Conservation (phyloP, 2,888 invertebrate species). For the Pristionchus maxplancki region DNA sequence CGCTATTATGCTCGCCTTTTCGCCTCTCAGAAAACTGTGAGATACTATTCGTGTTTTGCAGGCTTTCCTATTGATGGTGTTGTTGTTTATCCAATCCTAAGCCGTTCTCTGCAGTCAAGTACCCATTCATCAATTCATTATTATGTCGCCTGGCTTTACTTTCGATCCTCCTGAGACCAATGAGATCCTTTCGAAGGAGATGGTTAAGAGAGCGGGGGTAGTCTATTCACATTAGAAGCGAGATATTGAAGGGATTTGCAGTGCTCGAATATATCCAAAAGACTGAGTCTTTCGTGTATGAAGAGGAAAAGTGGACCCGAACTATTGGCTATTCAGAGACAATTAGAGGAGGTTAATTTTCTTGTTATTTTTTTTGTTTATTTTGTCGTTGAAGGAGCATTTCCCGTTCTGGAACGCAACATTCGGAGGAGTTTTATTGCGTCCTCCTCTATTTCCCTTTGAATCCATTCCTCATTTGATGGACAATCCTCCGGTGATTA, state of each 20-base stretch:
- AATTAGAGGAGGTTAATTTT: background rate
- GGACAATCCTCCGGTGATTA: background rate
- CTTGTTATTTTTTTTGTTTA: no score
- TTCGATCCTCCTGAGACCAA: background rate
- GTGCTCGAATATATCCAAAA: constrained; percentile 14
- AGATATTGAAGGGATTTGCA: background rate
- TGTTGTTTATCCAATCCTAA: background rate
- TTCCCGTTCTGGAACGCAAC: no score
- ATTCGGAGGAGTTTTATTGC: constrained; percentile 3
- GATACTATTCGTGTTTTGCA: background rate
- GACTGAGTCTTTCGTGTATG: background rate
- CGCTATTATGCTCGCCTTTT: background rate
- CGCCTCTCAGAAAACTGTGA: constrained; percentile 39
- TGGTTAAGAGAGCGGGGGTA: constrained; percentile 29
- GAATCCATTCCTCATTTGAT: background rate
- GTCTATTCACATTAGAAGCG: background rate
- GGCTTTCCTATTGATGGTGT: background rate
- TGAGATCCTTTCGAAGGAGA: background rate
- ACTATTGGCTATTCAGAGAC: constrained; percentile 16
- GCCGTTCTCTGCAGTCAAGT: constrained; percentile 16
- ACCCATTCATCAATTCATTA: background rate
- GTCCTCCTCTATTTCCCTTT: constrained; percentile 37
- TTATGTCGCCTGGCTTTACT: constrained; percentile 5
- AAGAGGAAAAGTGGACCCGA: background rate
- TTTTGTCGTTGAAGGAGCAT: background rate